Evolutionary conservation across 2,888 invertebrate species (phyloP).

Genomic region (Allygus modestus): DNA sequence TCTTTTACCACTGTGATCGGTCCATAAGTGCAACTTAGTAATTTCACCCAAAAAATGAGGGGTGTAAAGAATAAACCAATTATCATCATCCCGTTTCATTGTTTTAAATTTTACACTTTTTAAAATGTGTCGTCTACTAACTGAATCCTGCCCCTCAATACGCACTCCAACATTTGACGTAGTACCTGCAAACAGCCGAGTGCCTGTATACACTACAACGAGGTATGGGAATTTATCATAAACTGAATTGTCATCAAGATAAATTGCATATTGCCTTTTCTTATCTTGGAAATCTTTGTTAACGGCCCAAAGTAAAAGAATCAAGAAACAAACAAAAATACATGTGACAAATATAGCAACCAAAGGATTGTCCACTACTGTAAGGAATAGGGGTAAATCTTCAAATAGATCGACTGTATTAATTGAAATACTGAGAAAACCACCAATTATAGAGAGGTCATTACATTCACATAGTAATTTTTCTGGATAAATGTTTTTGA

Average conservation of each 20-base stretch:
- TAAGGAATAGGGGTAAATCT: no score
- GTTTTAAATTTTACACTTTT: slow-evolving; percentile 22
- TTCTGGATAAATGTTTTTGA: no score
- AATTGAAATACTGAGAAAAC: no score
- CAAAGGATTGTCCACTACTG: no score
- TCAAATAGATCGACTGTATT: no score
- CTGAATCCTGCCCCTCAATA: not conserved
- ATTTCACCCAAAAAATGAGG: not conserved
- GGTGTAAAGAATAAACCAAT: slow-evolving; percentile 15
- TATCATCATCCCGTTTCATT: not conserved
- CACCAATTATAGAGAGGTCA: no score
- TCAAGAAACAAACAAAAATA: not conserved
- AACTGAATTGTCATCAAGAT: slow-evolving; percentile 29
- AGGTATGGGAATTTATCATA: slow-evolving; percentile 23
- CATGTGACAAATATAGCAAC: not conserved
- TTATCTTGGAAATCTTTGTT: not conserved
- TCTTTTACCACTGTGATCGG: not conserved
- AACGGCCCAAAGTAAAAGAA: not conserved
- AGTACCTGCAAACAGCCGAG: slow-evolving; percentile 12
- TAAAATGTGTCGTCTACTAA: slow-evolving; percentile 29
- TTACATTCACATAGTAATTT: no score
- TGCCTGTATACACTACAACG: not conserved
- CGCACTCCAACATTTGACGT: slow-evolving; percentile 5
- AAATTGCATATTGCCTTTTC: not conserved
- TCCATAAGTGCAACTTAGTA: not conserved